Evolutionary conservation across 2,113 vertebrate genomes (phyloP), one percentile per base, ranked within the genome.

Genomic region (Phaethon lepturus): DNA sequence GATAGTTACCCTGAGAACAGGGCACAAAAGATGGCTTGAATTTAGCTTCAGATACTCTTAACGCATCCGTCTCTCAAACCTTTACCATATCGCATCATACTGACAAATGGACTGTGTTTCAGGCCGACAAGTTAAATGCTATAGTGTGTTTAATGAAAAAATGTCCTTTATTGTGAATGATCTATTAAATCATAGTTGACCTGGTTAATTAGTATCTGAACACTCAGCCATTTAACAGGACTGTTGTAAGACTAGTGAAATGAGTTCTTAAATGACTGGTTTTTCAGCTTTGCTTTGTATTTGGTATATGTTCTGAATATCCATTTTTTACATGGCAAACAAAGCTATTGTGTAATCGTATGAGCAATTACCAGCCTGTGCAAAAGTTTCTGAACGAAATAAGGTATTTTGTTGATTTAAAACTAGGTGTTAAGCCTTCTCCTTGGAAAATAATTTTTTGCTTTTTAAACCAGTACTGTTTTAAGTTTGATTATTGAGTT

Each of bases 1-100:
- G 96, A 97, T 97, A 82, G 94, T 95, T 98, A 97, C 91, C 92
- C 93, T 93, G 94, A 98, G 96, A 97, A 96, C 73, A 90, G 87
- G 80, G 68, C 91, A 96, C 90, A 97, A 97, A 98, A 98, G 91
- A 91, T 95, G 72, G 66, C 94, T 96, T 97, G 94, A 98, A 82
- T 96, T 90, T 95, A 97, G 90, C 56, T 98, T 96, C 80, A 96
- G 93, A 93, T 97, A 93, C 47, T 96, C 81, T 83, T 96, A 97
- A 97, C 97, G 86, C 74, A 82, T 93, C 95, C 95, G 80, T 74
- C 52, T 96, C 94, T 93, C 86, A 96, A 93, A 81, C 82, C 80
- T 93, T 90, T 95, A 81, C 86, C 93, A 13, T 92, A 75, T 96
- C 25, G 13, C 79, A 74, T 85, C 77, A 74, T 84, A 86, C 91